Conservation (phyloP, 1,140 invertebrate genomes). For the Hypothenemus hampei region DNA sequence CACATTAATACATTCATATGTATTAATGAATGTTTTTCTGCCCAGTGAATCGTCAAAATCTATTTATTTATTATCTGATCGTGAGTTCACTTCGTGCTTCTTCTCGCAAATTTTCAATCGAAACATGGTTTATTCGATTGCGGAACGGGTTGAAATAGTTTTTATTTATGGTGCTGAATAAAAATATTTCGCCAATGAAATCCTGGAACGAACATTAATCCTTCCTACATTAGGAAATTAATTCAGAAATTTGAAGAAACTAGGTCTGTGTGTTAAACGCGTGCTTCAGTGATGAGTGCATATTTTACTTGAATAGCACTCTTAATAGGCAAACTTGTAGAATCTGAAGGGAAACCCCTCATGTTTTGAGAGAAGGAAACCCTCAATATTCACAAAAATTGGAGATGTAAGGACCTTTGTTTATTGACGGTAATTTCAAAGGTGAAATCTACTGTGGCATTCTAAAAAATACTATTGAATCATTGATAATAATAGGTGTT, state of each 20-base stretch:
- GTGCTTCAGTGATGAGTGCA: background rate
- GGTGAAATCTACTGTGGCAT: background rate
- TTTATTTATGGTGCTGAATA: background rate
- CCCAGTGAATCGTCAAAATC: too few species aligned
- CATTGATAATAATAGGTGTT: constrained; percentile 1
- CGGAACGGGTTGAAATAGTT: background rate
- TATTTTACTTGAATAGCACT: background rate
- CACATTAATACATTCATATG: too few species aligned
- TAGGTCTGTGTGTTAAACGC: background rate
- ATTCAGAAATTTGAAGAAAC: background rate
- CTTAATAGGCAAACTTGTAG: background rate
- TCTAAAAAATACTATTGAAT: background rate
- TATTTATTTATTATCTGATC: background rate
- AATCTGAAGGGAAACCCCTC: background rate
- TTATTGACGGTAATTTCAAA: background rate
- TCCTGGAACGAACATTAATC: background rate
- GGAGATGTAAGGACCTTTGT: background rate
- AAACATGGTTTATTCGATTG: background rate
- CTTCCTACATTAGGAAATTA: background rate
- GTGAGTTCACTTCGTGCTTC: background rate
- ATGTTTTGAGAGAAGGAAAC: background rate
- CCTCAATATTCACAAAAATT: background rate
- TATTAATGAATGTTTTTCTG: too few species aligned
- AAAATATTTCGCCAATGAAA: background rate
- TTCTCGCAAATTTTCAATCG: background rate